Base-by-base conservation (phyloP, 2,888 invertebrate genomes). In the Stegophylla sp. region DNA sequence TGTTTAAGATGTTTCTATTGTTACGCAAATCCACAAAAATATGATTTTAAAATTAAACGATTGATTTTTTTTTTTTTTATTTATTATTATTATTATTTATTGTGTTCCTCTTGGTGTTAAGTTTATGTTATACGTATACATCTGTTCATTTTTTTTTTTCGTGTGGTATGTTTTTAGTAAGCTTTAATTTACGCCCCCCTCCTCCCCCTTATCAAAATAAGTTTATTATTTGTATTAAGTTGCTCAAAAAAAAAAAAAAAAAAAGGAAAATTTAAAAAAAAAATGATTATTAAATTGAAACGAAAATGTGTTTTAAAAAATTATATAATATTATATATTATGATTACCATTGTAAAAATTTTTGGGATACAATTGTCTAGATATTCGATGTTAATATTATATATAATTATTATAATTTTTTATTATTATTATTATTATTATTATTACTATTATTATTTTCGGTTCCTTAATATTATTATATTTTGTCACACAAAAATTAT, bases 381-480 rank as follows among this genome's bases (percentile, higher is more conserved):
- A 66, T 66, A 66, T 53, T 76, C 75, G 41, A 76, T 76, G 75
- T 76, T 76, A 66, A 66, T 75, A 64, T 66, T 66, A 76, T 53
- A 56, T 66, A 56, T 17, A 59, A 45, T 34, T 26, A 26, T 59
- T 53, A 41, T 75, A 20, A 10, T 56, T 61, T 73, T 45, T 59
- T 53, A 48, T 74, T 63, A 28, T 61, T 3, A 48, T 43, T 51
- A 34, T 71, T 71, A 13, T 67, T 67, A 67, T 66, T 45, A 23
- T 64, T 43, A 64, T 64, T 41, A 64, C 41, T 63, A 12, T 64
- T 20, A 20, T 77, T 48, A 79, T 79, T 69, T 79, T 79, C 71
- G 79, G 79, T 79, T 79, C 79, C 79, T 79, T 61, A 63, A 69
- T 48, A 79, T 61, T 79, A 79, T 77, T 69, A 28, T 74, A 77